Percentiles rank a stretch among this genome's conserved stretches.
These are phyloP conservation scores for Cosmia trapezina DNA, from an alignment of 2,888 invertebrate genomes.

Conservation along the genomic window DNA sequence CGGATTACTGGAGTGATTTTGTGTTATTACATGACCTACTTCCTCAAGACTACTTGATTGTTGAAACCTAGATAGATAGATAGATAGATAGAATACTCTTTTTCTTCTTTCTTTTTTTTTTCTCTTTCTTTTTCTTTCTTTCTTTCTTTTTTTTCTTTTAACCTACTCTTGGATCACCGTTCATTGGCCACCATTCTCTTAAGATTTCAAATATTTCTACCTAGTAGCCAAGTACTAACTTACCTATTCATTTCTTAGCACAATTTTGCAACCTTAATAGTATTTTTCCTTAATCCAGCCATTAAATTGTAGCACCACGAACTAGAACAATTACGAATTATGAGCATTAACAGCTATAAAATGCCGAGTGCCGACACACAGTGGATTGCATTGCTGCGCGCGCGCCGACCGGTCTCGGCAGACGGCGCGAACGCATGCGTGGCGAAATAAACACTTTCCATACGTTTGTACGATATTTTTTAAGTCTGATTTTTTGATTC, in stretches of 20 bases:
- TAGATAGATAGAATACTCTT: too few species aligned
- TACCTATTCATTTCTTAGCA: not conserved
- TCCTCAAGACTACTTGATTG: too few species aligned
- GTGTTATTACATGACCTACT: too few species aligned
- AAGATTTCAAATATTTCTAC: not conserved
- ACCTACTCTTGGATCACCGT: too few species aligned
- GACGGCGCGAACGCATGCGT: constrained; percentile 46
- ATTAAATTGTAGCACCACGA: constrained; percentile 17
- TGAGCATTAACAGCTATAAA: constrained; percentile 30
- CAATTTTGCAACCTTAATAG: constrained; percentile 16
- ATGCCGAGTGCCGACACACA: constrained; percentile 35
- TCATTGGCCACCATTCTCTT: not conserved
- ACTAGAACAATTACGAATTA: constrained; percentile 40
- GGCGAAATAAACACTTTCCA: constrained; percentile 52
- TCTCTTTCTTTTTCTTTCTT: too few species aligned
- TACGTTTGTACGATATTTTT: constrained; percentile 22
- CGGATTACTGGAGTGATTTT: too few species aligned
- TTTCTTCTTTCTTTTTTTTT: too few species aligned
- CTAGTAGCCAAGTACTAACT: not conserved
- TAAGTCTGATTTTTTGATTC: constrained; percentile 13
- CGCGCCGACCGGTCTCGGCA: constrained; percentile 50
- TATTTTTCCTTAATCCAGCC: constrained; percentile 17
- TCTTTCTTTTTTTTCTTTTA: too few species aligned
- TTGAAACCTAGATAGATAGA: too few species aligned
- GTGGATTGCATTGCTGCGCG: constrained; percentile 47